Evolutionary conservation across 2,113 vertebrate species (phyloP).

Genomic region (Forbesichthys papilliferus): DNA sequence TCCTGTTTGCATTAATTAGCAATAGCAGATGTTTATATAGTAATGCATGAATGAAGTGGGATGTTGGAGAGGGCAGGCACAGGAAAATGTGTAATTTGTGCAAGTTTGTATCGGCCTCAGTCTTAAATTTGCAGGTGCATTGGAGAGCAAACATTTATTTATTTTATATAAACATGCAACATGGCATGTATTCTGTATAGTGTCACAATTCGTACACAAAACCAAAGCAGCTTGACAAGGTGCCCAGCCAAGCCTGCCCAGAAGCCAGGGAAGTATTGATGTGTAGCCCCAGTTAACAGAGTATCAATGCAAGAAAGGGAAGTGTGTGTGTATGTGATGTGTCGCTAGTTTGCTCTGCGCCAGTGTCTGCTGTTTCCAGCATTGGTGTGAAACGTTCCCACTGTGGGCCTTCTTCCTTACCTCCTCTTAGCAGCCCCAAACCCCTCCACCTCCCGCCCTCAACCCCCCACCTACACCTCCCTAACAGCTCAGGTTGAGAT

Average conservation of each 20-base stretch:
- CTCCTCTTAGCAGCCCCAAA: not conserved
- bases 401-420: not conserved
- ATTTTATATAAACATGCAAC: not conserved
- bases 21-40: too few species aligned
- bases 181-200: not conserved
- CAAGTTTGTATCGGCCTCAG: not conserved
- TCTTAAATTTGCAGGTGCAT: not conserved
- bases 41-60: too few species aligned
- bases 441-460: not conserved
- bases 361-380: not conserved
- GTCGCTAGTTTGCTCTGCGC: not conserved
- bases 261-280: not conserved
- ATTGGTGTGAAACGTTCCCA: slow-evolving; percentile 4
- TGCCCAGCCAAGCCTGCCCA: not conserved
- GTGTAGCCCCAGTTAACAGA: not conserved
- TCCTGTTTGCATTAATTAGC: too few species aligned
- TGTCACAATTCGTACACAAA: not conserved
- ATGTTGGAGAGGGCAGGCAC: too few species aligned
- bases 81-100: not conserved
- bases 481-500: slow-evolving; percentile 1
- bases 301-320: not conserved
- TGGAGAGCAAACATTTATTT: not conserved
- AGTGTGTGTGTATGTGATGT: slow-evolving; percentile 2
- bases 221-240: not conserved
- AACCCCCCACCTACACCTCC: not conserved